Evolutionary conservation across 1,140 invertebrate species (phyloP).

Genomic region (Aethina tumida): DNA sequence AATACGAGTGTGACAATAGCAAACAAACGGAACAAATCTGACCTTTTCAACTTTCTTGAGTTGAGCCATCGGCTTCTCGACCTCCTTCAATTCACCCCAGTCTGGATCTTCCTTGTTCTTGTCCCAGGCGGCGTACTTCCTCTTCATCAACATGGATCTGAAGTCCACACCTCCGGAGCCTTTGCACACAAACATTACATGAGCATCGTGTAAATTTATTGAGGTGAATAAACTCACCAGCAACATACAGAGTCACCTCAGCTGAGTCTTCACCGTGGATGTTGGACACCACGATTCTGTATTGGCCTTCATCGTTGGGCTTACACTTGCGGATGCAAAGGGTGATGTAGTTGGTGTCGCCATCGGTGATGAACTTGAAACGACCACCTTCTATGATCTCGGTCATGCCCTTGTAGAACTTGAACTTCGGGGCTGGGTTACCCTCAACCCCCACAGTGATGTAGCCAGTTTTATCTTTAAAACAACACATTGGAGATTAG

Average conservation of each 20-base stretch:
- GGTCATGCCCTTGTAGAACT: slow-evolving; percentile 87
- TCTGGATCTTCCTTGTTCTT: slow-evolving; percentile 82
- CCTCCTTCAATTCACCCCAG: slow-evolving; percentile 88
- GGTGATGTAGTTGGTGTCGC: slow-evolving; percentile 79
- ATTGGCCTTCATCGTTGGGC: slow-evolving; percentile 94
- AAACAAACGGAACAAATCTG: slow-evolving; percentile 35
- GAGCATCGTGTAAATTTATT: background rate
- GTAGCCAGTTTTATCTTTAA: slow-evolving; percentile 76
- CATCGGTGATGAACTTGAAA: slow-evolving; percentile 85
- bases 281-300: slow-evolving; percentile 87
- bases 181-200: slow-evolving; percentile 32
- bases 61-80: slow-evolving; percentile 72
- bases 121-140: slow-evolving; percentile 91
- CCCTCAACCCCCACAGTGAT: slow-evolving; percentile 83
- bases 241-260: slow-evolving; percentile 92
- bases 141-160: slow-evolving; percentile 93
- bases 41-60: slow-evolving; percentile 90
- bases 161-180: slow-evolving; percentile 97
- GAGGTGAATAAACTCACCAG: slow-evolving; percentile 52
- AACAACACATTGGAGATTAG: background rate
- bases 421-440: slow-evolving; percentile 87
- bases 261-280: slow-evolving; percentile 89
- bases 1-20: too few relatives aligned
- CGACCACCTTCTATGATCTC: slow-evolving; percentile 89
- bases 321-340: slow-evolving; percentile 93